A percentile compares a stretch with the other conserved stretches of the same genome.
phyloP scores from a whole-genome alignment of 2,113 vertebrate genomes.

The Tringa solitaria region DNA sequence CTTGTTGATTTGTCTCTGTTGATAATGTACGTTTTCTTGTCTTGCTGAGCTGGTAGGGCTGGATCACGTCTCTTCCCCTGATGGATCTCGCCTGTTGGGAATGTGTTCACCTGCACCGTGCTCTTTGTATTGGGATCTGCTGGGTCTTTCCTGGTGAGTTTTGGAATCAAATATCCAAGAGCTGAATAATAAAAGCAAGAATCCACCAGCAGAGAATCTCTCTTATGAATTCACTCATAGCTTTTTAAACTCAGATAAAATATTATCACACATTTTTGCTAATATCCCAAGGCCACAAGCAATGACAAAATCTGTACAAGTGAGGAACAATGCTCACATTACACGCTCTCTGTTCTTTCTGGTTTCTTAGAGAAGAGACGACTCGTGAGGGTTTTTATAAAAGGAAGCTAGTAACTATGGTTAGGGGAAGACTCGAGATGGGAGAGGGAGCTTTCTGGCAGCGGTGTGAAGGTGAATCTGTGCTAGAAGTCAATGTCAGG shows the following conservation, averaged over 20 bases:
- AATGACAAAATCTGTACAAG: not conserved
- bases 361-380: not conserved
- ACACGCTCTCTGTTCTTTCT: not conserved
- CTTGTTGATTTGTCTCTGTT: not conserved
- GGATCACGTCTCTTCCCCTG: not conserved
- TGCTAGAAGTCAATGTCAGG: not conserved
- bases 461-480: not conserved
- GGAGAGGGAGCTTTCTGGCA: not conserved
- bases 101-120: not conserved
- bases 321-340: not conserved
- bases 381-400: not conserved
- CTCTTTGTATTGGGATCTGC: not conserved
- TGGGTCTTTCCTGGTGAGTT: not conserved
- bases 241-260: not conserved
- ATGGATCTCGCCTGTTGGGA: not conserved
- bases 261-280: not conserved
- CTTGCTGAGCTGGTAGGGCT: not conserved
- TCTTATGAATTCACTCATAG: not conserved
- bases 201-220: not conserved
- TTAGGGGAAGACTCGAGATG: not conserved
- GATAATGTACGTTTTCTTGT: not conserved
- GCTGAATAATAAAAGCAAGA: not conserved
- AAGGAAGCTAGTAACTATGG: not conserved
- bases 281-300: not conserved
- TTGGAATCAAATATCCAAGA: not conserved